Evolutionary conservation across 2,797 vertebrate species (phyloP), one percentile per base, ranked within the genome.

Genomic region (Muscicapa striata): DNA sequence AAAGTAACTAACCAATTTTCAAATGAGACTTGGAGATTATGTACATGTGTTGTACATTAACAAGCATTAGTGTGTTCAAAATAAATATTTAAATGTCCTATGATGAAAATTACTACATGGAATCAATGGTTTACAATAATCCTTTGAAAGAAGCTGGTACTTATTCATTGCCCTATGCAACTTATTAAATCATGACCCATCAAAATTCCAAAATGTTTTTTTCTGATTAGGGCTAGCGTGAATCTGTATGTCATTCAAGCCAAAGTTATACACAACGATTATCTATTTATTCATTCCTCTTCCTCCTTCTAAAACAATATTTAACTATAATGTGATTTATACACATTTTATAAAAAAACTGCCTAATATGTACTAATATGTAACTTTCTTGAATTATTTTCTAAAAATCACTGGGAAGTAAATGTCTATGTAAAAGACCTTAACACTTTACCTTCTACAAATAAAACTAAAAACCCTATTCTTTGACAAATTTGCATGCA

Each of bases 291-390:
- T 64, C 76, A 22, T 52, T 74, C 6, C 46, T 81, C 20, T 86
- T 76, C 18, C n/a, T 59, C 26, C 49, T 82, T 29, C 30, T 63
- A 62, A 70, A 76, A 10, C 0, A 14, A 15, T 43, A 69, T 26
- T 41, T 63, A 51, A 41, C 18, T 49, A 15, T 17, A 72, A 54
- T 18, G 41, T 1, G 3, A 55, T 34, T 49, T 48, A 45, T 23
- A n/a, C 0, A n/a, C 0, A 8, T 45, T 58, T 24, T 1, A 4
- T 8, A 70, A 78, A 68, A 68, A 40, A 7, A 1, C 7, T 81
- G 5, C 11, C 24, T 43, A 22, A 38, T 86, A 58, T 5, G 5
- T 18, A n/a, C 11, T n/a, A 36, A 36, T 36, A 36, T 36, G 36
- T 41, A 63, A 48, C 7, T 11, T 11, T 34, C 10, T 5, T 36